Base-by-base conservation (phyloP, 2,113 vertebrate genomes). In the Sinocyclocheilus anophthalmus region DNA sequence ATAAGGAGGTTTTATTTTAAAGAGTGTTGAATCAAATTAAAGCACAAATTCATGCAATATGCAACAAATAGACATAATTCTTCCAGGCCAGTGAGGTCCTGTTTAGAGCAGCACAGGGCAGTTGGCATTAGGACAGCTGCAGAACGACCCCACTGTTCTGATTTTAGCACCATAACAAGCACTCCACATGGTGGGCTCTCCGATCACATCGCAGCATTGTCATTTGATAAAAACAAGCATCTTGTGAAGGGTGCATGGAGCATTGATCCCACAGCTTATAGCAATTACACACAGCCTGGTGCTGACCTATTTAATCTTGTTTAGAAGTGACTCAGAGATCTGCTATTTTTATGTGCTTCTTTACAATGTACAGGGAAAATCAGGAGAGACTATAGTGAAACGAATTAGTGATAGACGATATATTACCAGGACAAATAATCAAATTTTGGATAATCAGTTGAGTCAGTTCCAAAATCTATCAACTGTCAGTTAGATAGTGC, bases 91-190 rank as follows among this genome's bases (percentile, higher is more conserved):
- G 30, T 30, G 30, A 30, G 30, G 8, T 10, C 16, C 67, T 20
- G 16, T 70, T 70, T 0, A 37, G 33, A 72, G 33, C 33, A 39
- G 37, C 78, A 26, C 14, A 24, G 16, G 20, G 37, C 8, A 18
- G 39, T 42, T 45, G 88, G 85, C 86, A 86, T 87, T 24, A 73
- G 24, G 90, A 91, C 94, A 96, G 95, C 94, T 95, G 95, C 90
- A 85, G 84, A 73, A 88, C 89, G 89, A 83, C 86, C 88, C 39
- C 37, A 63, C 0, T 12, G 87, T 82, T 89, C 91, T 90, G 82
- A 89, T 92, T 91, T 93, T 93, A 94, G 92, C 88, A 83, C 77
- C 80, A 53, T 72, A 75, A 81, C 14, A 80, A 90, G 86, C n/a
- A 59, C 77, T 67, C 70, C 37, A 57, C 84, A 61, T 84, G 87